phyloP scores from a whole-genome alignment of 2,797 vertebrate genomes.

The Nannoperca obscura region DNA sequence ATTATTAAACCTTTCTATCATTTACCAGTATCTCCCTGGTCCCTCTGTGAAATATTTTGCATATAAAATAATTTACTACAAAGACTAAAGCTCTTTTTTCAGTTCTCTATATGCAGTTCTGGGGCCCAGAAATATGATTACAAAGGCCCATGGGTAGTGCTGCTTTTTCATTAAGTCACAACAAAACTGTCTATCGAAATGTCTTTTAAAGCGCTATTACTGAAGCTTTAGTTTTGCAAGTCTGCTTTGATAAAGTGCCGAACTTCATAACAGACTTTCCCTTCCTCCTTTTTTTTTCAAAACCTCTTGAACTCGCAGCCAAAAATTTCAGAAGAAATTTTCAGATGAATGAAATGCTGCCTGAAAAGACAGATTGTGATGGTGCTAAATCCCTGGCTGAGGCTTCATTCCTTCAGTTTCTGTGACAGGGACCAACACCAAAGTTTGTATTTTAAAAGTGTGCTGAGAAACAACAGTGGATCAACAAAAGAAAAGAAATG shows the following conservation, averaged over 20 bases:
- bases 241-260: conserved; percentile 68
- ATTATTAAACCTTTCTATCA: conserved; percentile 61
- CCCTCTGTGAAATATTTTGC: conserved; percentile 63
- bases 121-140: conserved; percentile 55
- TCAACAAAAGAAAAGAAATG: conserved; percentile 36
- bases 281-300: conserved; percentile 51
- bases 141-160: conserved; percentile 47
- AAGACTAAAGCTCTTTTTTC: conserved; percentile 45
- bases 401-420: conserved; percentile 56
- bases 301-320: conserved; percentile 72
- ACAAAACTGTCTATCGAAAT: conserved; percentile 51
- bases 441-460: conserved; percentile 69
- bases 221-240: conserved; percentile 61
- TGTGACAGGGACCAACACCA: conserved; percentile 55
- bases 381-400: conserved; percentile 70
- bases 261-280: conserved; percentile 64
- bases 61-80: conserved; percentile 69
- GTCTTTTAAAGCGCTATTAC: conserved; percentile 52
- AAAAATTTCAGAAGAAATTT: conserved; percentile 67
- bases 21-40: conserved; percentile 47
- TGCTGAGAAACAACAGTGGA: conserved; percentile 53
- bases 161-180: conserved; percentile 57
- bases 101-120: conserved; percentile 24
- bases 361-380: conserved; percentile 74
- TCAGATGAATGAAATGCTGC: conserved; percentile 72